Evolutionary conservation across 2,888 invertebrate genomes (phyloP).

Genomic region (Sylvicola cinctus): DNA sequence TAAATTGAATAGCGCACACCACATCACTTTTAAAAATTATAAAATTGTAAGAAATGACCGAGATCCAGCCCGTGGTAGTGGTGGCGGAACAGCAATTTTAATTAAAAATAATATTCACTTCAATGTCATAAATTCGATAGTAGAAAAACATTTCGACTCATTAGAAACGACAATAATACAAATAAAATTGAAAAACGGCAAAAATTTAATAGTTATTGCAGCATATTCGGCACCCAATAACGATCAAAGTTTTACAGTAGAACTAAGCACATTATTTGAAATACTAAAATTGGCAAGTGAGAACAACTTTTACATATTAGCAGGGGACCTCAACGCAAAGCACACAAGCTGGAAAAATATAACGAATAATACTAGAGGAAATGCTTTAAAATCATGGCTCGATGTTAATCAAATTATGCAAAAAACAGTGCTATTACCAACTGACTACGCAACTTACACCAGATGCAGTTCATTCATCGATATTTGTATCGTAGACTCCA

Average conservation of each 20-base stretch:
- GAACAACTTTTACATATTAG: conserved; percentile 1
- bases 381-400: not conserved
- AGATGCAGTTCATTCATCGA: not conserved
- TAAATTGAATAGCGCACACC: too few species aligned
- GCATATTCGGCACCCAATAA: not conserved
- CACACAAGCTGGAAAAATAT: not conserved
- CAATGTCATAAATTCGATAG: not conserved
- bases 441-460: not conserved
- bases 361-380: not conserved
- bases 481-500: not conserved
- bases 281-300: not conserved
- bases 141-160: not conserved
- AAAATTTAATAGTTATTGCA: not conserved
- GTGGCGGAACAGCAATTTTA: not conserved
- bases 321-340: conserved; percentile 1
- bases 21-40: too few species aligned
- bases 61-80: too few species aligned
- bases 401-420: not conserved
- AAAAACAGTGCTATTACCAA: not conserved
- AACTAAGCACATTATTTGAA: not conserved
- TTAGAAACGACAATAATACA: not conserved
- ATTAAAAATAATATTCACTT: not conserved
- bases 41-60: too few species aligned
- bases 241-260: not conserved
- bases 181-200: not conserved